Percentiles rank a stretch among this genome's conserved stretches.
Evolutionary conservation across 1,140 invertebrate species (phyloP).

Genomic region (Linepithema humile): DNA sequence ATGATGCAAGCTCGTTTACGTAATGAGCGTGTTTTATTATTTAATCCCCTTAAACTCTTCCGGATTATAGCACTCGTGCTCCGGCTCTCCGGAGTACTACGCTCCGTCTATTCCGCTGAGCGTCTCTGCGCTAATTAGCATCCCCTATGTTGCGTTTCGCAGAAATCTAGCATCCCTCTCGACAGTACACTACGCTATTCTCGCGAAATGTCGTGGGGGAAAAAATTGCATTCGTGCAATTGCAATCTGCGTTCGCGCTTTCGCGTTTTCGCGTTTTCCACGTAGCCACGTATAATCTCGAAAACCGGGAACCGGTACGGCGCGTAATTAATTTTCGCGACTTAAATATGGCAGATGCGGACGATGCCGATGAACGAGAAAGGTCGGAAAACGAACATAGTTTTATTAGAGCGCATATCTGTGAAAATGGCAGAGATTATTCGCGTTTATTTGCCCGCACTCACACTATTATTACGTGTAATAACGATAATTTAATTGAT

Average conservation of each 20-base stretch:
- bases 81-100: not conserved
- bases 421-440: not conserved
- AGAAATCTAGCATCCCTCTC: not conserved
- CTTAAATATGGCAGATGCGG: slow-evolving; percentile 7
- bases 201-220: not conserved
- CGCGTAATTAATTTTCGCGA: slow-evolving; percentile 33
- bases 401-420: slow-evolving; percentile 16
- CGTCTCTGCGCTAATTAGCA: slow-evolving; percentile 63
- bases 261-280: not conserved
- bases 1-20: slow-evolving; percentile 25
- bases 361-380: not conserved
- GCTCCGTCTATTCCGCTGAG: not conserved
- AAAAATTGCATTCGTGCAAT: slow-evolving; percentile 27
- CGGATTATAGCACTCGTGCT: slow-evolving; percentile 63
- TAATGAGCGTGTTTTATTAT: slow-evolving; percentile 72
- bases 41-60: slow-evolving; percentile 69
- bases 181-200: not conserved
- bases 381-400: not conserved
- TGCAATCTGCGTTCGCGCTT: too few relatives aligned
- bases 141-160: slow-evolving; percentile 6
- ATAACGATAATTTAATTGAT: not conserved
- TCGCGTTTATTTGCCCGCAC: not conserved
- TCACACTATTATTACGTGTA: not conserved
- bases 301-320: not conserved
- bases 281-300: slow-evolving; percentile 5